These are phyloP conservation scores for Dromas ardeola DNA, from an alignment of 2,113 vertebrate species.

Conservation along the genomic window DNA sequence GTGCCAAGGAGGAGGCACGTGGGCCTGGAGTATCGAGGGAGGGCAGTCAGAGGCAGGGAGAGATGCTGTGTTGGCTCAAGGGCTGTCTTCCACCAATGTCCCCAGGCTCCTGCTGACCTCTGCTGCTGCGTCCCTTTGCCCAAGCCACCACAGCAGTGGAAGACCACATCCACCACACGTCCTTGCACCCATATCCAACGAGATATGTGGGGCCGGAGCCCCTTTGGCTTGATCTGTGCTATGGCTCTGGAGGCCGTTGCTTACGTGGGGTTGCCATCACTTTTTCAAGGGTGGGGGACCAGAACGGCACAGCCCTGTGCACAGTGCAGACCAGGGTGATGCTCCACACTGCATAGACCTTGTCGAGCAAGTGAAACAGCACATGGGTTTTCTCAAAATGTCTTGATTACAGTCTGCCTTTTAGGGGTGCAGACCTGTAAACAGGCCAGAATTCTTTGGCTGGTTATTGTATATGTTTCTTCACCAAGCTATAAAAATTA, in stretches of 20 bases:
- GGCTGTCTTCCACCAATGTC: neutral
- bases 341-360: neutral
- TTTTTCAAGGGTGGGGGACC: neutral
- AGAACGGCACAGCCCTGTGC: neutral
- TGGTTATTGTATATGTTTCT: neutral
- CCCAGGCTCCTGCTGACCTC: neutral
- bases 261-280: neutral
- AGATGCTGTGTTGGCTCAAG: neutral
- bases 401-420: neutral
- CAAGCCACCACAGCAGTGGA: neutral
- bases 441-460: neutral
- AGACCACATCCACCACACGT: neutral
- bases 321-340: neutral
- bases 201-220: neutral
- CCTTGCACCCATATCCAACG: neutral
- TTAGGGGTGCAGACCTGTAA: neutral
- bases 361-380: neutral
- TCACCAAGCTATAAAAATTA: constrained; percentile 13
- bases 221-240: neutral
- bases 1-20: neutral
- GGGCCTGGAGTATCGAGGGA: neutral
- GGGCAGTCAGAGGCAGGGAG: neutral
- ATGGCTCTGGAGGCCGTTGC: neutral
- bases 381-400: neutral
- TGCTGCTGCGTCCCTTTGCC: neutral